Percentiles rank a stretch among this genome's conserved stretches.
These are phyloP conservation scores for Melanerpes formicivorus DNA, from an alignment of 2,113 vertebrate genomes.

Conservation along the genomic window DNA sequence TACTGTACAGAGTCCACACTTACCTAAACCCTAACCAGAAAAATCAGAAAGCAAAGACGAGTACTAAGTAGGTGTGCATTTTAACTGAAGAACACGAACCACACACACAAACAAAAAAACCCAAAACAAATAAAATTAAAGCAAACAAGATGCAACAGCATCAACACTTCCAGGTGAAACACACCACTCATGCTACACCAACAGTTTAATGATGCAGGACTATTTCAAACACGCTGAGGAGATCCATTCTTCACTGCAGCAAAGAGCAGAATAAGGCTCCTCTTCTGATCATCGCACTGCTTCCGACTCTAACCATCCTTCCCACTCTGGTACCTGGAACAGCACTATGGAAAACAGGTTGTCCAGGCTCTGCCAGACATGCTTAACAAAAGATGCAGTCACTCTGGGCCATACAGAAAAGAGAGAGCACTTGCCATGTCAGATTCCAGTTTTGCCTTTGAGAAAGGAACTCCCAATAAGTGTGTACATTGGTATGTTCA, in stretches of 20 bases:
- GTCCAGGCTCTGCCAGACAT: not conserved
- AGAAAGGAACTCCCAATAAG: not conserved
- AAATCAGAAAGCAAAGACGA: not conserved
- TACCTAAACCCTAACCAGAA: not conserved
- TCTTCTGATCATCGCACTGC: not conserved
- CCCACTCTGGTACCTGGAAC: not conserved
- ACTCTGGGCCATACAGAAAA: not conserved
- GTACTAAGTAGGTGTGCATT: not conserved
- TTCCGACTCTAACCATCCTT: not conserved
- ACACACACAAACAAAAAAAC: not conserved
- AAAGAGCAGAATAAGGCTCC: not conserved
- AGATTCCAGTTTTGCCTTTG: not conserved
- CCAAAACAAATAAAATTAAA: no score
- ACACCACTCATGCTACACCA: not conserved
- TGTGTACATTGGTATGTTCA: not conserved
- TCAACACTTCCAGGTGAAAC: not conserved
- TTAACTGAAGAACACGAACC: not conserved
- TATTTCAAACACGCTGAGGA: not conserved
- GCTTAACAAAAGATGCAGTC: not conserved
- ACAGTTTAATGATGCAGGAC: not conserved
- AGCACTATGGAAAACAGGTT: not conserved
- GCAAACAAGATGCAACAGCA: not conserved
- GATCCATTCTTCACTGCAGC: fast-evolving
- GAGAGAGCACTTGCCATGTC: not conserved
- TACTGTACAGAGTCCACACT: not conserved